These are phyloP conservation scores for Caenorhabditis zanzibari DNA, from an alignment of 2,888 invertebrate genomes.

Conservation along the genomic window DNA sequence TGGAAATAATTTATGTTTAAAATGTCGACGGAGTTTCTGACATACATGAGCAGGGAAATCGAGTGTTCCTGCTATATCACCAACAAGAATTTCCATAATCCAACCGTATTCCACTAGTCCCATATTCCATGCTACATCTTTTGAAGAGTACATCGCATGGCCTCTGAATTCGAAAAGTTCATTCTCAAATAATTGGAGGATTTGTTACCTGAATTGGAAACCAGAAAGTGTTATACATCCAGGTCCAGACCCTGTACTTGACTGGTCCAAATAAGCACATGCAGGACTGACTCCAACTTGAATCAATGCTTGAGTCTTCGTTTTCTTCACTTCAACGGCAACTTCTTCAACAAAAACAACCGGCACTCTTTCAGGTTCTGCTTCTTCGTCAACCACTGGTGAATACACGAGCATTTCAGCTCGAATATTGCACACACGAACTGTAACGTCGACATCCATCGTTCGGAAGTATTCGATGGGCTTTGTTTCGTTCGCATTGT, in stretches of 20 bases:
- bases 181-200: background rate
- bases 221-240: slow-evolving; percentile 87
- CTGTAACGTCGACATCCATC: slow-evolving; percentile 73
- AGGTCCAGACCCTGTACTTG: slow-evolving; percentile 63
- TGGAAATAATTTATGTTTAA: slow-evolving; percentile 80
- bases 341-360: slow-evolving; percentile 84
- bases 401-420: slow-evolving; percentile 87
- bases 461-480: slow-evolving; percentile 74
- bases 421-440: slow-evolving; percentile 92
- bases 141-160: slow-evolving; percentile 94
- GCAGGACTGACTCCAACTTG: slow-evolving; percentile 86
- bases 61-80: slow-evolving; percentile 93
- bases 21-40: background rate
- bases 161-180: slow-evolving; percentile 86
- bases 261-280: slow-evolving; percentile 64
- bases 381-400: slow-evolving; percentile 54
- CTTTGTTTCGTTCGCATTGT: slow-evolving; percentile 35
- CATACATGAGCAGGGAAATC: slow-evolving; percentile 85
- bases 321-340: slow-evolving; percentile 97
- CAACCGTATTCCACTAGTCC: slow-evolving; percentile 98
- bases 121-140: slow-evolving; percentile 91
- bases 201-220: slow-evolving; percentile 86
- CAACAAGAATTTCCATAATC: slow-evolving; percentile 95
- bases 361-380: slow-evolving; percentile 73
- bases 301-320: slow-evolving; percentile 92